Evolutionary conservation across 2,888 invertebrate species (phyloP).

Genomic region (Melikaiella ostensackeni): DNA sequence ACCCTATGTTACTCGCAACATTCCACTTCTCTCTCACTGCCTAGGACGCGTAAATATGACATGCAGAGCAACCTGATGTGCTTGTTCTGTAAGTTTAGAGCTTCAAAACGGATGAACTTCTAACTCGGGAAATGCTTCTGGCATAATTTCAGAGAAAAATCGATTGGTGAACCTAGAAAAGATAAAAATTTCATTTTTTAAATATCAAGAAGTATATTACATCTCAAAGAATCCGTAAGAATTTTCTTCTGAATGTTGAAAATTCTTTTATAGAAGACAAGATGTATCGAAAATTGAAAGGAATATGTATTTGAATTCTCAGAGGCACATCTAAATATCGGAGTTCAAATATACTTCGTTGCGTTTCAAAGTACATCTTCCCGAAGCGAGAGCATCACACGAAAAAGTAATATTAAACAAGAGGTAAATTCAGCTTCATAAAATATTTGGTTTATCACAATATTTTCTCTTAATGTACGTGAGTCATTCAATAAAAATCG

Average conservation of each 20-base stretch:
- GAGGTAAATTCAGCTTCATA: neutral
- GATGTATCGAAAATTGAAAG: neutral
- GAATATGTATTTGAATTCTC: slow-evolving; percentile 1
- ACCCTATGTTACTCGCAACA: neutral
- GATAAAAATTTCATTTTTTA: neutral
- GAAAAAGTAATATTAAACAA: slow-evolving; percentile 1
- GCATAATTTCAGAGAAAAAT: neutral
- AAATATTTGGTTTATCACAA: slow-evolving; percentile 3
- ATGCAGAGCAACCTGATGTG: slow-evolving; percentile 13
- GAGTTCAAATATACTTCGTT: neutral
- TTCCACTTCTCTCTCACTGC: neutral
- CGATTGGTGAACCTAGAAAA: neutral
- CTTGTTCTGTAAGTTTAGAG: slow-evolving; percentile 8
- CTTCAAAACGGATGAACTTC: slow-evolving; percentile 20
- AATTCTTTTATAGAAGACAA: neutral
- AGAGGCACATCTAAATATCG: neutral
- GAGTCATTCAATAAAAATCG: neutral
- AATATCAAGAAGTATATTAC: too few relatives aligned
- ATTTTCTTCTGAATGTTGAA: neutral
- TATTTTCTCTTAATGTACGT: neutral
- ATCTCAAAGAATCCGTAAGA: too few relatives aligned
- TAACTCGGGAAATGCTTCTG: neutral
- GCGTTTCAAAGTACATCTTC: slow-evolving; percentile 7
- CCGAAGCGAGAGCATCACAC: neutral
- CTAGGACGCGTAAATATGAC: slow-evolving; percentile 13